Evolutionary conservation across 2,797 vertebrate species (phyloP), one percentile per base, ranked within the genome.

Genomic region (Gephyroberyx darwinii): DNA sequence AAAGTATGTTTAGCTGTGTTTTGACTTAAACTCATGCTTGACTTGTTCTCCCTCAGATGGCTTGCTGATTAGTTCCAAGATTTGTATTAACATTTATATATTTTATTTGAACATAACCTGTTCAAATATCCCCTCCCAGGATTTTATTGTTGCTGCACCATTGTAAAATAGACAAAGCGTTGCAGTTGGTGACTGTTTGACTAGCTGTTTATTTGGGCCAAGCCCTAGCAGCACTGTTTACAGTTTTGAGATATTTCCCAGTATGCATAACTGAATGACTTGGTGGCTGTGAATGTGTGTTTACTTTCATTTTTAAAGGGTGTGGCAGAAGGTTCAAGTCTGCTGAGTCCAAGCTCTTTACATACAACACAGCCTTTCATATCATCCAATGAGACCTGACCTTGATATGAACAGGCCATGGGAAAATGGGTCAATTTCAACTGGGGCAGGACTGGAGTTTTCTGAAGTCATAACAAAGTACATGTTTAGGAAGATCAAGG

Each of bases 401-500:
- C 19, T 45, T 43, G 16, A 74, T 53, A 33, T 80, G 52, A 69
- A 67, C 50, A 69, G 57, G 51, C 59, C 43, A 3, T 20, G 55
- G 41, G 61, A 80, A 84, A 78, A 59, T 84, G 16, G 73, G 79
- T 83, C 71, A 79, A 63, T 58, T 56, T 45, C 3, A 83, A 74
- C 58, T 59, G 6, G 71, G 53, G 51, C 65, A 74, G 35, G 26
- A 26, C 26, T 26, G 26, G 31, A 65, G 47, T 66, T 72, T 80
- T 71, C 20, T 80, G 35, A 66, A 65, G 67, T 69, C 54, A 60
- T 62, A 79, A 65, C 58, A 75, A 67, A 77, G 60, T 56, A 62
- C 63, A 71, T 81, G 63, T 84, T 83, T 74, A 63, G 19, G 43
- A 75, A 83, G 69, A 65, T 70, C 69, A 71, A 9, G 78, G 43